Percentiles rank a stretch among this genome's conserved stretches.
phyloP scores from a whole-genome alignment of 2,797 vertebrate genomes.

The Phyllotis vaccarum region DNA sequence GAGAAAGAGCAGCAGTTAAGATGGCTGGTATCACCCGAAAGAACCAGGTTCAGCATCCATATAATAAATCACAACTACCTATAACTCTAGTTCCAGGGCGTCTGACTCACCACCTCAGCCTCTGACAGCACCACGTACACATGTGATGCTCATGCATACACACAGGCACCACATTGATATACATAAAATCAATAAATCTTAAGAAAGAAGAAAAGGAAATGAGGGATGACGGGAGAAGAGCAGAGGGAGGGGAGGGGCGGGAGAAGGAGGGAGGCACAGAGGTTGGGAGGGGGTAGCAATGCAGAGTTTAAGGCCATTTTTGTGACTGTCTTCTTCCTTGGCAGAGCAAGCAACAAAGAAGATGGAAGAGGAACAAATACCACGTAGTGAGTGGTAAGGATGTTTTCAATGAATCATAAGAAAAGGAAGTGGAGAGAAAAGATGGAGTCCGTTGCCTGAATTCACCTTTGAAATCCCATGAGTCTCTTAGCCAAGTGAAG shows the following conservation, averaged over 20 bases:
- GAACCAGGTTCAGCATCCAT: background rate
- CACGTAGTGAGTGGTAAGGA: background rate
- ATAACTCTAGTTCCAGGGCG: background rate
- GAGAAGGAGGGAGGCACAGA: background rate
- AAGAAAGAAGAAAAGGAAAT: background rate
- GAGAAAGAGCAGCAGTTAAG: background rate
- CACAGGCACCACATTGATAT: background rate
- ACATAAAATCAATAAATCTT: background rate
- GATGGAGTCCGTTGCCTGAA: background rate
- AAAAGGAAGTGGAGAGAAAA: background rate
- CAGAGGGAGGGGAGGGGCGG: too few relatives aligned
- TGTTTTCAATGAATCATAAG: background rate
- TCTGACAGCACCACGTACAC: background rate
- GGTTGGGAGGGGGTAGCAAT: background rate
- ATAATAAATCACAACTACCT: background rate
- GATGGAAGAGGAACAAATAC: background rate
- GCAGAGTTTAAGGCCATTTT: background rate
- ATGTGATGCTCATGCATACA: background rate
- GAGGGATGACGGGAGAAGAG: too few relatives aligned
- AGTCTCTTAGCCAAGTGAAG: background rate
- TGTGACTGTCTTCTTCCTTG: fast-evolving
- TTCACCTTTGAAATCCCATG: conserved; percentile 2
- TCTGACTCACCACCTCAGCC: background rate
- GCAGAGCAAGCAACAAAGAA: background rate
- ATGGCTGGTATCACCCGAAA: background rate